A percentile compares a stretch with the other conserved stretches of the same genome.
These are phyloP conservation scores for Thomomys bottae DNA, from an alignment of 2,113 vertebrate genomes.

Conservation along the genomic window DNA sequence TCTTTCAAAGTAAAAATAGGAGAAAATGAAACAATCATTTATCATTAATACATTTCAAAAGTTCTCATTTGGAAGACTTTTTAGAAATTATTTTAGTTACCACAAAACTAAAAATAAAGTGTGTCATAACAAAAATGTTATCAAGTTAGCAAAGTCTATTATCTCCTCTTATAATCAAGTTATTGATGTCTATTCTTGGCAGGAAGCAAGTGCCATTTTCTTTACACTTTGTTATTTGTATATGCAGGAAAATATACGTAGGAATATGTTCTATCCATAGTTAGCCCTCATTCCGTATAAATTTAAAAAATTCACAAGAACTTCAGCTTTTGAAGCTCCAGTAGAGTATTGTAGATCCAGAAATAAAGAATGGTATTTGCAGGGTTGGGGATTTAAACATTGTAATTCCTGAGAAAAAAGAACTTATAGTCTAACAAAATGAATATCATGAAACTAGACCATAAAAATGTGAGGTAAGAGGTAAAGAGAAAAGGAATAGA, in stretches of 20 bases:
- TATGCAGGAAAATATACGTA: background rate
- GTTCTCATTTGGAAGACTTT: background rate
- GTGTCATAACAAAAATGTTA: background rate
- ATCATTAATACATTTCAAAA: background rate
- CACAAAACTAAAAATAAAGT: background rate
- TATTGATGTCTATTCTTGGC: background rate
- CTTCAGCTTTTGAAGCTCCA: background rate
- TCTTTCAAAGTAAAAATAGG: background rate
- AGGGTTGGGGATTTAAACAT: too few relatives aligned
- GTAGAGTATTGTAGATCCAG: background rate
- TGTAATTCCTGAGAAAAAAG: too few relatives aligned
- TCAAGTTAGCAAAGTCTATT: background rate
- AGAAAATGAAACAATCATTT: background rate
- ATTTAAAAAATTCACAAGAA: constrained; percentile 16
- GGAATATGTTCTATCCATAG: background rate
- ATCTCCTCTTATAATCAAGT: too few relatives aligned
- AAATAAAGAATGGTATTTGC: background rate
- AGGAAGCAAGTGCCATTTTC: background rate
- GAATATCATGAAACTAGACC: too few relatives aligned
- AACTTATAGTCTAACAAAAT: too few relatives aligned
- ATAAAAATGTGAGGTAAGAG: too few relatives aligned
- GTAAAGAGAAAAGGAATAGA: too few relatives aligned
- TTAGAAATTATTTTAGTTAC: constrained; percentile 33
- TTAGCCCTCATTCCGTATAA: background rate
- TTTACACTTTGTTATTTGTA: background rate